Percentiles rank a stretch among this genome's conserved stretches.
Conservation (phyloP, 2,113 vertebrate species). For the Larimichthys polyactis region DNA sequence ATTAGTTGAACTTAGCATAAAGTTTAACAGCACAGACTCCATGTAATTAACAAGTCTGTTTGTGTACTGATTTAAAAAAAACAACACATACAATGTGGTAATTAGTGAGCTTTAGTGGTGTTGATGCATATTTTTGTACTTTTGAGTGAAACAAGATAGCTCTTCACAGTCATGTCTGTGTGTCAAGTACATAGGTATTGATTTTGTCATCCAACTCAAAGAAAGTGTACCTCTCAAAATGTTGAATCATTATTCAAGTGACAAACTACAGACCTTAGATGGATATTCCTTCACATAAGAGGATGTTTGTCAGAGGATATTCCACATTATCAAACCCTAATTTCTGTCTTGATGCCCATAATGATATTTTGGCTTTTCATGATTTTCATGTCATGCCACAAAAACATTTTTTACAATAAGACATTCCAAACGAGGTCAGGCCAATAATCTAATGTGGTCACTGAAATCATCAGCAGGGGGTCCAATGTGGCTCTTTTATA, state of each 20-base stretch:
- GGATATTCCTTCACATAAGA: neutral
- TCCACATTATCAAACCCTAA: neutral
- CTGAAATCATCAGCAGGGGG: neutral
- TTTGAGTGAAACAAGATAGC: neutral
- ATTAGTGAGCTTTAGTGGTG: neutral
- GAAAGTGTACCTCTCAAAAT: neutral
- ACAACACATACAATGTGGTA: too few species aligned
- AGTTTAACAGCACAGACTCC: neutral
- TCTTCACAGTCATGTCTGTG: too few species aligned
- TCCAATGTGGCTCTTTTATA: neutral
- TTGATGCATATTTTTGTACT: neutral
- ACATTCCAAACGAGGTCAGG: slow-evolving; percentile 4
- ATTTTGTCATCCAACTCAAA: neutral
- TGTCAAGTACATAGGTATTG: too few species aligned
- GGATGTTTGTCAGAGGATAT: neutral
- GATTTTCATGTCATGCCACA: neutral
- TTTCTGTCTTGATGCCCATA: neutral
- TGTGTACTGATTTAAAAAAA: neutral
- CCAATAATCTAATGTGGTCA: neutral
- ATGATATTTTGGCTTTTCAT: neutral
- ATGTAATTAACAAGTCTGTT: neutral
- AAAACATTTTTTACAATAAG: neutral
- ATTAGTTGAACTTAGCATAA: neutral
- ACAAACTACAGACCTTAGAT: neutral
- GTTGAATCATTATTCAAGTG: neutral